These are phyloP conservation scores for Orbicella faveolata DNA, from an alignment of 64 coral and sea anemone genomes.

Conservation along the genomic window DNA sequence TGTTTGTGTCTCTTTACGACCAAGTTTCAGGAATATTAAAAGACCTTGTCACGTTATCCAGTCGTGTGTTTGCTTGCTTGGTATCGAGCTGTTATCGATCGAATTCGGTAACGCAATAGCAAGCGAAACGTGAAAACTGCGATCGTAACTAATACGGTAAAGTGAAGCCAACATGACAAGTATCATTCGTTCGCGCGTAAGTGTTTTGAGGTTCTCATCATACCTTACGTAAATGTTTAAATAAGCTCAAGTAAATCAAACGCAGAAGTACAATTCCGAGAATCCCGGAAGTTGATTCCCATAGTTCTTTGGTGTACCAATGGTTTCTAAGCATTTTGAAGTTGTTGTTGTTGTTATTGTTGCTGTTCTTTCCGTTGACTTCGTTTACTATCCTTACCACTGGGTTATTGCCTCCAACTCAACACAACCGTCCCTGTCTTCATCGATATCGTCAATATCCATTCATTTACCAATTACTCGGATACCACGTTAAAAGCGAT, in stretches of 20 bases:
- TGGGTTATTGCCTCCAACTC: too few relatives aligned
- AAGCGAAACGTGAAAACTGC: not conserved
- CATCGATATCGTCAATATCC: too few relatives aligned
- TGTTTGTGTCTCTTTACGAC: too few relatives aligned
- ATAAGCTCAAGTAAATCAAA: not conserved
- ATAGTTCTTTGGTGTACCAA: not conserved
- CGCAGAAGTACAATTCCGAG: not conserved
- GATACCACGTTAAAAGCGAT: too few relatives aligned
- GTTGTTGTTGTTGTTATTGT: too few relatives aligned
- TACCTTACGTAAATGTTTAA: not conserved
- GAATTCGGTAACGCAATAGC: not conserved
- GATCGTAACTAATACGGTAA: not conserved
- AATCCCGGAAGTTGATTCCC: slow-evolving; percentile 2
- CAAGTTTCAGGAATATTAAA: too few relatives aligned
- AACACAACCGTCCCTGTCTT: too few relatives aligned
- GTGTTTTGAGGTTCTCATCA: not conserved
- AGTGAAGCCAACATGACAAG: not conserved
- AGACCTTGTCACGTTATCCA: too few relatives aligned
- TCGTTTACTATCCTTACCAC: not conserved
- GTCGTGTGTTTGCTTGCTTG: too few relatives aligned
- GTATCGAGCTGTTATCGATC: not conserved
- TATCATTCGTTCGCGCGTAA: not conserved
- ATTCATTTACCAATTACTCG: too few relatives aligned
- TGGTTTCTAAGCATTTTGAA: too few relatives aligned
- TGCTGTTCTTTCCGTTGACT: too few relatives aligned